Base-by-base conservation (phyloP, 2,113 vertebrate genomes). In the Cyprinodon tularosa region DNA sequence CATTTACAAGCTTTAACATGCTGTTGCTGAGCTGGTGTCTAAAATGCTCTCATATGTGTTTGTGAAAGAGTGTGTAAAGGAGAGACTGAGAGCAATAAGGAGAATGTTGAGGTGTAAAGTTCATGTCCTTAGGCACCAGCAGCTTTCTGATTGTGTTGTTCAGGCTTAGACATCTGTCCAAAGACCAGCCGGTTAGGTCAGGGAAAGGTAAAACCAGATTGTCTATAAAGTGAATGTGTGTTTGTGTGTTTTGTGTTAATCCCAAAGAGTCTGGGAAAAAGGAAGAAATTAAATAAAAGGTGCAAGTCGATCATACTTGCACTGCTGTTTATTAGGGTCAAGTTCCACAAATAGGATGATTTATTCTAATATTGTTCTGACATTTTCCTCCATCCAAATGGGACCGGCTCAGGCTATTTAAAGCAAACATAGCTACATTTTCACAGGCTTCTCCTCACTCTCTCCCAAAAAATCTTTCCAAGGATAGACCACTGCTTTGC, bases 321-420 rank as follows among this genome's bases (percentile, higher is more conserved):
- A 62, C 74, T 61, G 36, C 53, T 85, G 71, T 62, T 68, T 4
- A 12, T 61, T 62, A 42, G 65, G 53, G 76, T 71, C 63, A 65
- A 64, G 67, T 81, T 75, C 68, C 71, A 36, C 17, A 0, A 48
- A 77, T 72, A 65, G 45, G 61, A 71, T 84, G 84, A 78, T 89
- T 91, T 88, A 88, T 89, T 90, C 82, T 78, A 86, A 89, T 89
- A 77, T 86, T 83, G 77, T 83, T 45, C 70, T 87, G 86, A 85
- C 89, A 90, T 92, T 90, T 89, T 81, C 77, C 78, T 86, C 63
- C 70, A 79, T 79, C 83, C 71, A 85, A 66, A 66, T 77, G 82
- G 77, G 80, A 84, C 82, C 68, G 50, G 72, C 42, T 65, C 36
- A 12, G 59, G 74, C 69, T 81, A 60, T 77, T 62, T 79, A 60